These are phyloP conservation scores for Dipodomys spectabilis DNA, from an alignment of 2,113 vertebrate genomes.

Conservation along the genomic window DNA sequence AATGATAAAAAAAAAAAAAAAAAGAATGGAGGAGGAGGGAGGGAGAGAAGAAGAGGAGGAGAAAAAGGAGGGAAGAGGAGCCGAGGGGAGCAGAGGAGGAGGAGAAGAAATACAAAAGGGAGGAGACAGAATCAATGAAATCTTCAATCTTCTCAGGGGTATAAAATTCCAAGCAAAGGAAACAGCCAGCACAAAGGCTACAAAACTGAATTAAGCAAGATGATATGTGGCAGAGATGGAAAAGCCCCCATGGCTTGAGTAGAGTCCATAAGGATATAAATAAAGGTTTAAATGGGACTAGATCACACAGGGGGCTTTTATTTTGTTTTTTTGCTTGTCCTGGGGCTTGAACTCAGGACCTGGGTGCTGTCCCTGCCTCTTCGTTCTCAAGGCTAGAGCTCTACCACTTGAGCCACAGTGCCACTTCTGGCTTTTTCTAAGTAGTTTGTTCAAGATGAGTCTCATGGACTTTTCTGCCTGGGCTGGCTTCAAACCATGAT, in stretches of 20 bases:
- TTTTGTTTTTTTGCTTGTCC: no score
- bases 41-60: neutral
- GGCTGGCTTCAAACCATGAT: no score
- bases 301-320: no score
- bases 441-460: no score
- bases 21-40: neutral
- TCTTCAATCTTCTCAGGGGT: neutral
- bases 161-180: conserved; percentile 13
- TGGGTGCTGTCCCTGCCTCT: no score
- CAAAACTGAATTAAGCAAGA: neutral
- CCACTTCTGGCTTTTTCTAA: no score
- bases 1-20: no score
- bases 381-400: no score
- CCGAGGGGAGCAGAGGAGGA: neutral
- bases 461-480: no score
- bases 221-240: neutral
- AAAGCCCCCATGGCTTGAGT: neutral
- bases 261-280: neutral
- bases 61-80: neutral
- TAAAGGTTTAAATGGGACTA: neutral
- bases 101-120: no score
- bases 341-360: no score
- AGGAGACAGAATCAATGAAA: neutral
- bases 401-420: no score
- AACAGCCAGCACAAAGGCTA: neutral